phyloP scores from a whole-genome alignment of 2,888 invertebrate species.

The Chrysolina haemoptera region DNA sequence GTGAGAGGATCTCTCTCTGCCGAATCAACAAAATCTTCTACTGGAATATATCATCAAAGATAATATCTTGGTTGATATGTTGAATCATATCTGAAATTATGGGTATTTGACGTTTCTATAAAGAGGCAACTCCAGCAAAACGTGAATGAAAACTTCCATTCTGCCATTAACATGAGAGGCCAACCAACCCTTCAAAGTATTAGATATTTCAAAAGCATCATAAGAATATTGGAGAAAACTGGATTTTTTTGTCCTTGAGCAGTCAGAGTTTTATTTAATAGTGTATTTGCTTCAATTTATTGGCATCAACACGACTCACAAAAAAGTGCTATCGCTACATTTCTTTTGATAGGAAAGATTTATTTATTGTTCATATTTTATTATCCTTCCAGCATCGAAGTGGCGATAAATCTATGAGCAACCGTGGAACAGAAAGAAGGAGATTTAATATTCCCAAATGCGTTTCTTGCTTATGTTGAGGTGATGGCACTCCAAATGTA shows the following conservation, averaged over 20 bases:
- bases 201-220: neutral
- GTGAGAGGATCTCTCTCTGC: too few relatives aligned
- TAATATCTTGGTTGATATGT: too few relatives aligned
- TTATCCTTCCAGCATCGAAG: conserved; percentile 13
- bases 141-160: too few relatives aligned
- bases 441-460: conserved; percentile 47
- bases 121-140: too few relatives aligned
- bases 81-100: too few relatives aligned
- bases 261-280: neutral
- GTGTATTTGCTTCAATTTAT: neutral
- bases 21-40: too few relatives aligned
- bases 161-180: too few relatives aligned
- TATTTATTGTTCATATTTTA: conserved; percentile 29
- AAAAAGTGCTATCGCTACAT: neutral
- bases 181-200: too few relatives aligned
- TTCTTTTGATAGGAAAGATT: conserved; percentile 16
- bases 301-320: conserved; percentile 11
- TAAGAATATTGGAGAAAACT: neutral
- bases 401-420: conserved; percentile 30
- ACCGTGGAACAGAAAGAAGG: conserved; percentile 26
- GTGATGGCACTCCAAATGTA: conserved; percentile 52
- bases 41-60: too few relatives aligned
- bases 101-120: too few relatives aligned
- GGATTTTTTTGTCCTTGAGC: neutral
- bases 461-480: conserved; percentile 39